These are phyloP conservation scores for Kuschelorhynchus macadamiae DNA, from an alignment of 2,888 invertebrate genomes.

Conservation along the genomic window DNA sequence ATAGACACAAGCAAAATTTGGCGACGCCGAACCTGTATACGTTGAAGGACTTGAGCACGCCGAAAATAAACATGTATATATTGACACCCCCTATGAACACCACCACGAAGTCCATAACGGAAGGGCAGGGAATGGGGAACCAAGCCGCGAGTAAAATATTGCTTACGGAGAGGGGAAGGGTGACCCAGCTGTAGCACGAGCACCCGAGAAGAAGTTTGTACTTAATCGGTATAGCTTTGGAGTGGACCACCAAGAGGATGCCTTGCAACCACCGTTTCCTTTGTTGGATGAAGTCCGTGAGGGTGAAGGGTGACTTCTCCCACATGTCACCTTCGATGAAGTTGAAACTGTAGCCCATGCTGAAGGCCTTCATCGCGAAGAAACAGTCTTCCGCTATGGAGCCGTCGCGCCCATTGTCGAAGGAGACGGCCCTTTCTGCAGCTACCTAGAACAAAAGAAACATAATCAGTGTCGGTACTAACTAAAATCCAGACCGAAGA, in stretches of 20 bases:
- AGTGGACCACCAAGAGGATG: constrained; percentile 90
- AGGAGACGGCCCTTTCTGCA: constrained; percentile 87
- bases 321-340: constrained; percentile 99
- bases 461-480: too few relatives aligned
- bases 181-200: constrained; percentile 96
- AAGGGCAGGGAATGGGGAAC: constrained; percentile 90
- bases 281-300: constrained; percentile 96
- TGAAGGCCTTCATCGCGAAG: constrained; percentile 96
- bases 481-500: too few relatives aligned
- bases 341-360: constrained; percentile 91
- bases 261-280: constrained; percentile 97
- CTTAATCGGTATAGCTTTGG: constrained; percentile 83
- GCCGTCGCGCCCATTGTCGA: constrained; percentile 96
- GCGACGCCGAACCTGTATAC: constrained; percentile 87
- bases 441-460: constrained; percentile 33
- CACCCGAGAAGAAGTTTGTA: constrained; percentile 81
- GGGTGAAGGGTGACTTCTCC: constrained; percentile 96
- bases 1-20: constrained; percentile 84
- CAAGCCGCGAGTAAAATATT: constrained; percentile 74
- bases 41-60: constrained; percentile 96
- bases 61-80: constrained; percentile 98
- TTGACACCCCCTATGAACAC: constrained; percentile 94
- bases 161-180: constrained; percentile 76
- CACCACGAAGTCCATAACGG: constrained; percentile 86
- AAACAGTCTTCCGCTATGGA: constrained; percentile 98